Conservation (phyloP, 2,888 invertebrate species). For the Hirtodrosophila cameraria region DNA sequence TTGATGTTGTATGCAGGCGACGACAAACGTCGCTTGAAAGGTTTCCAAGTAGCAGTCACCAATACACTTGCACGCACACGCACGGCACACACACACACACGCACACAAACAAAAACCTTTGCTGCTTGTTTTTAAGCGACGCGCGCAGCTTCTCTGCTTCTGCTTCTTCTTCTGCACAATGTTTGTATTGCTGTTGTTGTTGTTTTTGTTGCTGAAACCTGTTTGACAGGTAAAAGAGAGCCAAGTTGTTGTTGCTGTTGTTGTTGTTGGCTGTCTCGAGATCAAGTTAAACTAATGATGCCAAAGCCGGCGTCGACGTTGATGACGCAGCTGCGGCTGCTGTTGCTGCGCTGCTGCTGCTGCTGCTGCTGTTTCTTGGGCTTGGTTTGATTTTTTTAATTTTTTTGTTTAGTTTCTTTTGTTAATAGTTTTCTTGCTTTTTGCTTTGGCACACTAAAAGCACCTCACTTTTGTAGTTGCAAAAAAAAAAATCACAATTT, state of each 20-base stretch:
- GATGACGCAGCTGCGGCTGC: conserved; percentile 63
- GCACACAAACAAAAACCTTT: conserved; percentile 37
- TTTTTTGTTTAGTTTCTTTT: too few relatives aligned
- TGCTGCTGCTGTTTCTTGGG: conserved; percentile 18
- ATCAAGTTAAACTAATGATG: conserved; percentile 71
- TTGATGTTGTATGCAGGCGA: conserved; percentile 56
- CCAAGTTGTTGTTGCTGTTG: conserved; percentile 30
- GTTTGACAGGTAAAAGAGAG: conserved; percentile 80
- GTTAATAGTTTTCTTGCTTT: conserved; percentile 20
- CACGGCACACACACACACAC: conserved; percentile 2
- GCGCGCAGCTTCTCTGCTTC: conserved; percentile 47
- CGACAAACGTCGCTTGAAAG: conserved; percentile 75
- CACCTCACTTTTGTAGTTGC: conserved; percentile 14
- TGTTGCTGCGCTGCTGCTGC: conserved; percentile 8
- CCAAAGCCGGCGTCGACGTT: conserved; percentile 68
- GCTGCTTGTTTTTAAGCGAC: conserved; percentile 37
- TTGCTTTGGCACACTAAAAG: conserved; percentile 24
- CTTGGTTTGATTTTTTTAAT: conserved; percentile 39
- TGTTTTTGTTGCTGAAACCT: conserved; percentile 66
- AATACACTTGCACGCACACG: conserved; percentile 15
- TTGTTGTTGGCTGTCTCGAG: conserved; percentile 30
- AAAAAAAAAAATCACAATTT: too few relatives aligned
- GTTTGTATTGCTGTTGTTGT: conserved; percentile 32
- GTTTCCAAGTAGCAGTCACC: conserved; percentile 72
- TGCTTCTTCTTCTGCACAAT: conserved; percentile 16